Evolutionary conservation across 2,888 invertebrate species (phyloP).

Genomic region (Epinotia demarniana): DNA sequence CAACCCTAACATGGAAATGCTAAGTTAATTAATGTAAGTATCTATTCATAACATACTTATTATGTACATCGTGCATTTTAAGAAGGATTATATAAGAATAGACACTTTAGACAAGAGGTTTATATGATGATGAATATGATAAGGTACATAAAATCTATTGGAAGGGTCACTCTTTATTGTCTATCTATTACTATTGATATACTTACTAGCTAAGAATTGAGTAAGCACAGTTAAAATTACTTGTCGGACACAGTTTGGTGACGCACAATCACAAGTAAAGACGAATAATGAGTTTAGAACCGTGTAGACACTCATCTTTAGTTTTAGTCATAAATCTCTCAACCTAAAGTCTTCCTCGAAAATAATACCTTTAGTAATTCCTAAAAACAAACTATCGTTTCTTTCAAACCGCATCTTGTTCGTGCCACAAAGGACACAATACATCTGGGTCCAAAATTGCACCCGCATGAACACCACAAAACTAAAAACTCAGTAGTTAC

Average conservation of each 20-base stretch:
- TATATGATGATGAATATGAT: no score
- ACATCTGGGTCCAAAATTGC: slow-evolving; percentile 51
- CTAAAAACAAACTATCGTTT: slow-evolving; percentile 30
- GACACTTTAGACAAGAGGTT: no score
- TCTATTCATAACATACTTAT: background rate
- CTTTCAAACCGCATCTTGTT: slow-evolving; percentile 26
- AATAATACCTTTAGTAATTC: slow-evolving; percentile 17
- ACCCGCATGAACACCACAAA: slow-evolving; percentile 44
- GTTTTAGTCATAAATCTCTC: slow-evolving; percentile 33
- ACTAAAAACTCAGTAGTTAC: slow-evolving; percentile 42
- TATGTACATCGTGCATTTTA: background rate
- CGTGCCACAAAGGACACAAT: slow-evolving; percentile 48
- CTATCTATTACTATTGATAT: background rate
- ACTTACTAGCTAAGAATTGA: background rate
- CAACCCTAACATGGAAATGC: slow-evolving; percentile 21
- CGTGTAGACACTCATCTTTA: background rate
- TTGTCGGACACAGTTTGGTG: background rate
- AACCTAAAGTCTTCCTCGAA: background rate
- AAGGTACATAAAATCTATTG: background rate
- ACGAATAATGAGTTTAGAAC: slow-evolving; percentile 18
- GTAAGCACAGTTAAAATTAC: background rate
- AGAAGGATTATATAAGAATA: no score
- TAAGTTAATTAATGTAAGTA: background rate
- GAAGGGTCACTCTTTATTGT: background rate
- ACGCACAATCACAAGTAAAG: background rate